Conservation (phyloP, 1,140 invertebrate species). For the Heliothis virescens region DNA sequence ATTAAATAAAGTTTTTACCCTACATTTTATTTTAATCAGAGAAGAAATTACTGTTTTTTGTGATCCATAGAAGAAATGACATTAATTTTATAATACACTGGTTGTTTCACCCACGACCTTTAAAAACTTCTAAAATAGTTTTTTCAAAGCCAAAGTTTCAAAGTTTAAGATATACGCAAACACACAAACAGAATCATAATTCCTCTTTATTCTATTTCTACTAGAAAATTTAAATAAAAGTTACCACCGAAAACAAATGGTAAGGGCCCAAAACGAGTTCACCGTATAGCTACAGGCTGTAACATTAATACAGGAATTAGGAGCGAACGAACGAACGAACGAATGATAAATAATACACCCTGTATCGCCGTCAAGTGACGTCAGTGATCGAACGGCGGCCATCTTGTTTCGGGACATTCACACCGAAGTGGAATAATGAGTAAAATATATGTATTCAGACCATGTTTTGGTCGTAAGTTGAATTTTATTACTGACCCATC, state of each 20-base stretch:
- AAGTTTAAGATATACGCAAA: not conserved
- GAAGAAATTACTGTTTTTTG: no score
- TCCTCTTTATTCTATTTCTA: no score
- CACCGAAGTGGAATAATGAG: conserved; percentile 9
- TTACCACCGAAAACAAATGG: not conserved
- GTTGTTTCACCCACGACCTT: no score
- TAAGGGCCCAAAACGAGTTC: conserved; percentile 7
- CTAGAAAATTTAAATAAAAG: not conserved
- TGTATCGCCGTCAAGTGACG: conserved; percentile 36
- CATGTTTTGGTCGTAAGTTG: conserved; percentile 7
- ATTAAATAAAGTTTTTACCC: no score
- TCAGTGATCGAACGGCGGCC: conserved; percentile 39
- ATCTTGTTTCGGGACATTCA: conserved; percentile 28
- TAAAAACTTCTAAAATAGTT: not conserved
- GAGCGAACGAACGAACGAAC: conserved; percentile 34
- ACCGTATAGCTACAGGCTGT: conserved; percentile 29
- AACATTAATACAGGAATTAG: conserved; percentile 47
- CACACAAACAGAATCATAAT: no score
- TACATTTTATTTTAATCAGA: no score
- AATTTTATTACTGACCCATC: not conserved
- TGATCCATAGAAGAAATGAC: no score
- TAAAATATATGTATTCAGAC: conserved; percentile 6
- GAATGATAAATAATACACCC: conserved; percentile 44
- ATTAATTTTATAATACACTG: no score
- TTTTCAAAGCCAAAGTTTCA: no score